These are phyloP conservation scores for Uromys caudimaculatus DNA, from an alignment of 2,797 vertebrate genomes.

Conservation along the genomic window DNA sequence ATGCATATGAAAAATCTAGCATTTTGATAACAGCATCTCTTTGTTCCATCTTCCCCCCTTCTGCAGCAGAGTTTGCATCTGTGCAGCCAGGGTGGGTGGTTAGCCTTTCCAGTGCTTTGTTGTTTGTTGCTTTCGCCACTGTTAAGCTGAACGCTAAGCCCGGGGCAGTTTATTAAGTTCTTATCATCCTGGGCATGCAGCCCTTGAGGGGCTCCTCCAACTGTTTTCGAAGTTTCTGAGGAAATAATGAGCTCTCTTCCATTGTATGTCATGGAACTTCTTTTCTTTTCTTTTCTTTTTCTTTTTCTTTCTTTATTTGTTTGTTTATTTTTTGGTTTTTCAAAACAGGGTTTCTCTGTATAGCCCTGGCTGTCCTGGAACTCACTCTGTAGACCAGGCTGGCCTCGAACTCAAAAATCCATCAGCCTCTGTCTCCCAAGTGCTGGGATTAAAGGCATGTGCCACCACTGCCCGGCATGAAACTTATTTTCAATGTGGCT, in stretches of 20 bases:
- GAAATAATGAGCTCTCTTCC: background rate
- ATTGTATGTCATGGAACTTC: background rate
- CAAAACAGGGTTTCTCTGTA: too few relatives aligned
- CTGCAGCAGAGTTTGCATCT: background rate
- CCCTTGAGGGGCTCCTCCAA: background rate
- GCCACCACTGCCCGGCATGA: too few relatives aligned
- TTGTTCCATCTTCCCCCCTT: background rate
- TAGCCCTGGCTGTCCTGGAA: too few relatives aligned
- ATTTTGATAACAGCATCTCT: background rate
- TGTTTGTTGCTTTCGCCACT: background rate
- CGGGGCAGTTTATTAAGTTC: background rate
- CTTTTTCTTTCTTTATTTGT: too few relatives aligned
- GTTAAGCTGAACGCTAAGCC: background rate
- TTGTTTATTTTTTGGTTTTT: too few relatives aligned
- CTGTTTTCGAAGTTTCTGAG: background rate
- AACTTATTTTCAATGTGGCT: background rate
- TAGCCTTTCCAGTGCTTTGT: background rate
- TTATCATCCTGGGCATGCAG: background rate
- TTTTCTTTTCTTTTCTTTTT: too few relatives aligned
- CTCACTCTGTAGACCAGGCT: too few relatives aligned
- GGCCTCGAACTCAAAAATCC: too few relatives aligned
- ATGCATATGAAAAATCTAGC: background rate
- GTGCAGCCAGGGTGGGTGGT: fast-evolving
- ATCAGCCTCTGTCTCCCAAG: too few relatives aligned
- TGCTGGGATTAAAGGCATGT: too few relatives aligned